These are phyloP conservation scores for Theocolax elegans DNA, from an alignment of 1,140 invertebrate species.

Conservation along the genomic window DNA sequence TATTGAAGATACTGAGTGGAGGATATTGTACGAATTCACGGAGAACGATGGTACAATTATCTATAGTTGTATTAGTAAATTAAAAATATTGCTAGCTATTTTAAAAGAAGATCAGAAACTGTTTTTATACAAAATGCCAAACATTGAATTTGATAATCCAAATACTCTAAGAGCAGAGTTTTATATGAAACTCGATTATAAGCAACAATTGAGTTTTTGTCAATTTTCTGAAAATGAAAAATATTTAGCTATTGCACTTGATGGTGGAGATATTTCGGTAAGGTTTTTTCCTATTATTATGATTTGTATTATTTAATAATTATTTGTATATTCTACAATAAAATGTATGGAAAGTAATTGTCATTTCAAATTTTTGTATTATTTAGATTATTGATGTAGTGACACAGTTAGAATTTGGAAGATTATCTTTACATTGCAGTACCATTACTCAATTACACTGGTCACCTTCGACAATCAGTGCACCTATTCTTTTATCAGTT, in stretches of 20 bases:
- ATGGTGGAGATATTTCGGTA: conserved; percentile 59
- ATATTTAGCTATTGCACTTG: conserved; percentile 59
- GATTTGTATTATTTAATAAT: background rate
- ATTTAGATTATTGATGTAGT: conserved; percentile 55
- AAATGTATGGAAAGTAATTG: no score
- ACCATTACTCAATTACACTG: conserved; percentile 57
- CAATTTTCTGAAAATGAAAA: conserved; percentile 59
- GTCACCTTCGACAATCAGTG: conserved; percentile 49
- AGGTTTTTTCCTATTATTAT: conserved; percentile 5
- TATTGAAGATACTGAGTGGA: conserved; percentile 47
- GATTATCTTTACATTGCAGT: conserved; percentile 50
- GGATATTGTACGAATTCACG: conserved; percentile 24
- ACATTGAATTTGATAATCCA: conserved; percentile 11
- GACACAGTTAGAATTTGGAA: conserved; percentile 40
- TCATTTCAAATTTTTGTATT: background rate
- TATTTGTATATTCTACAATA: no score
- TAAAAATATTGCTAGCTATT: conserved; percentile 52
- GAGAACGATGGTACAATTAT: conserved; percentile 40
- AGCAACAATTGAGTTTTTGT: conserved; percentile 51
- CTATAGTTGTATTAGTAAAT: conserved; percentile 52
- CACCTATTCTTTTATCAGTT: conserved; percentile 57
- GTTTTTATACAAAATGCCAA: conserved; percentile 34
- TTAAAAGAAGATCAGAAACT: conserved; percentile 42
- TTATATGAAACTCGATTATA: conserved; percentile 37
- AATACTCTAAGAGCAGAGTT: conserved; percentile 22